Evolutionary conservation across 1,140 invertebrate genomes (phyloP), one percentile per base, ranked within the genome.

Genomic region (Arctopsyche grandis): DNA sequence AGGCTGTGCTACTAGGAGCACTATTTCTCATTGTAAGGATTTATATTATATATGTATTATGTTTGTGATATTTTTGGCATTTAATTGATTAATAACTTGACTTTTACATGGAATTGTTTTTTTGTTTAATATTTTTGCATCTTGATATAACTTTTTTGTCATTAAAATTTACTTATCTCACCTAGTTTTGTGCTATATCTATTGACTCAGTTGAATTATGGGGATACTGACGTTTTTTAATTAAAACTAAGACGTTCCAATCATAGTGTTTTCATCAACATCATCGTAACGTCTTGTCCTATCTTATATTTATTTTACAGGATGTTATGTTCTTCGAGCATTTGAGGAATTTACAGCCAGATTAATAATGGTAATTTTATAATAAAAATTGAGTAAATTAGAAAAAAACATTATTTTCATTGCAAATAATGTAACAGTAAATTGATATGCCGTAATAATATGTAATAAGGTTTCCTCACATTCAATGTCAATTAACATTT

Each of bases 1-100:
- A 97, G 85, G 94, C 94, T 0, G 91, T 94, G 5, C 86, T 96
- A 77, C 85, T 97, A 1, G 95, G 93, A 29, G 93, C 94, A 9
- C 91, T 90, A 82, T 90, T 94, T 84, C 85, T 94, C n/a, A 92
- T 93, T 84, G 93, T 94, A 87, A 91, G 92, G 19, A 46, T n/a
- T n/a, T n/a, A n/a, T n/a, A 38, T 69, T 26, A 7, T 7, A 1
- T 38, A 22, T 66, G 60, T 5, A 66, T 22, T 66, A 10, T 10
- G 12, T 22, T 66, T 66, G n/a, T 26, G 9, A 66, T 19, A 22
- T 66, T 22, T n/a, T 66, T 52, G 48, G 10, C 48, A 52, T 52
- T 52, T 12, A 16, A 52, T 38, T 38, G 7, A 38, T 38, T 1
- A 38, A 38, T 38, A 38, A 38, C 29, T 4, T 7, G 29, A 1